Evolutionary conservation across 2,888 invertebrate genomes (phyloP).

Genomic region (Ectobius pallidus): DNA sequence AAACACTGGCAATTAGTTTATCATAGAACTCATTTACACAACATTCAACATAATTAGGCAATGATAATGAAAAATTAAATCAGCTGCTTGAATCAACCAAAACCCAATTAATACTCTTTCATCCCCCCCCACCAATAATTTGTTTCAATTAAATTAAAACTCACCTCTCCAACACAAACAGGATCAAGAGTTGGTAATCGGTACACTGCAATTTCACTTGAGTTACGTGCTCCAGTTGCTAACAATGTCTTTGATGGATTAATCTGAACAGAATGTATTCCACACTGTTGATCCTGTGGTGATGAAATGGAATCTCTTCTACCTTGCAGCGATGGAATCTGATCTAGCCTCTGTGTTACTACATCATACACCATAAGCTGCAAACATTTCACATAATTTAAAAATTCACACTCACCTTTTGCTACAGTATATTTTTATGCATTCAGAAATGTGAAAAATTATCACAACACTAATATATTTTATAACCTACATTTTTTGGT

Average conservation of each 20-base stretch:
- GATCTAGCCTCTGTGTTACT: slow-evolving; percentile 81
- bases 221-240: slow-evolving; percentile 91
- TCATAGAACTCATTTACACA: too few species aligned
- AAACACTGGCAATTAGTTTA: too few species aligned
- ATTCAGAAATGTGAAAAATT: not conserved
- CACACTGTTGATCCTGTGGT: slow-evolving; percentile 67
- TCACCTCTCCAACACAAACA: slow-evolving; percentile 85
- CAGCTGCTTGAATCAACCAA: too few species aligned
- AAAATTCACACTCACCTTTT: not conserved
- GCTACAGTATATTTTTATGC: not conserved
- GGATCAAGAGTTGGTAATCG: slow-evolving; percentile 94
- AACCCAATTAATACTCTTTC: too few species aligned
- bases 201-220: slow-evolving; percentile 90
- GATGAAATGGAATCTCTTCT: slow-evolving; percentile 63
- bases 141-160: too few species aligned
- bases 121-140: too few species aligned
- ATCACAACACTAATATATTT: too few species aligned
- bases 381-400: slow-evolving; percentile 47
- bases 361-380: slow-evolving; percentile 93
- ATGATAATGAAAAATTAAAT: too few species aligned
- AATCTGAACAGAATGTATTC: slow-evolving; percentile 92
- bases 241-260: slow-evolving; percentile 88
- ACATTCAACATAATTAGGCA: too few species aligned
- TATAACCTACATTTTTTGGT: too few species aligned
- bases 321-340: slow-evolving; percentile 84